A percentile compares a stretch with the other conserved stretches of the same genome.
Evolutionary conservation across 2,888 invertebrate species (phyloP).

Genomic region (Aporophyla nigra): DNA sequence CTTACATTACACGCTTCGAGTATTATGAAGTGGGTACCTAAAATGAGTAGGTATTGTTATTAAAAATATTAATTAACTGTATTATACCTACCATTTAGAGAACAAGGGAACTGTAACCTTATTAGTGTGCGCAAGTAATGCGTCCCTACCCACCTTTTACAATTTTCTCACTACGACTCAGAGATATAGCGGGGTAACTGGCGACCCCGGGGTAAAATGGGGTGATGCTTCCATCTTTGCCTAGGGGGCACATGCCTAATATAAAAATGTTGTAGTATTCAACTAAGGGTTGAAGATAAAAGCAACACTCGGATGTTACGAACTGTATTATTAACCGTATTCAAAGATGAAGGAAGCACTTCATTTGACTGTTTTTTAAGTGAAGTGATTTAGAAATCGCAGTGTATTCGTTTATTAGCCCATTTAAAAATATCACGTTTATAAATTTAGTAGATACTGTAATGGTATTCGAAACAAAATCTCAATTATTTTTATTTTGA

Average conservation of each 20-base stretch:
- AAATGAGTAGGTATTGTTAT: too few relatives aligned
- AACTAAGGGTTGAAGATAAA: slow-evolving; percentile 49
- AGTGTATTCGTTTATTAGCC: not conserved
- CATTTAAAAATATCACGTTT: not conserved
- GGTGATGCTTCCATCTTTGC: slow-evolving; percentile 44
- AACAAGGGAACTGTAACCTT: slow-evolving; percentile 14
- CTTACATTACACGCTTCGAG: too few relatives aligned
- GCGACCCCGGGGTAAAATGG: slow-evolving; percentile 40
- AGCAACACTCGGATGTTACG: slow-evolving; percentile 16
- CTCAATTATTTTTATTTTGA: not conserved
- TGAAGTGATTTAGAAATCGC: not conserved
- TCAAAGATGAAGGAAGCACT: slow-evolving; percentile 19
- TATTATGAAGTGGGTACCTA: too few relatives aligned
- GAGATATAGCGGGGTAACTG: slow-evolving; percentile 51
- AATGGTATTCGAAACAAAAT: not conserved
- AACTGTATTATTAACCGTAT: slow-evolving; percentile 33
- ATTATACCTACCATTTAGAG: slow-evolving; percentile 16
- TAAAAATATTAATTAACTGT: slow-evolving; percentile 25
- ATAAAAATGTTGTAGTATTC: slow-evolving; percentile 39
- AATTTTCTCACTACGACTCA: slow-evolving; percentile 16
- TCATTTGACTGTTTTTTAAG: slow-evolving; percentile 12
- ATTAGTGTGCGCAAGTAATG: slow-evolving; percentile 41
- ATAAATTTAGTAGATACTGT: not conserved
- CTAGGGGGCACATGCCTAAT: slow-evolving; percentile 42
- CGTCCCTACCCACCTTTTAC: slow-evolving; percentile 48